Evolutionary conservation across 30 jellyfish, hydroid and myxozoan species (phyloP).

Genomic region (Hydractinia symbiolongicarpus): DNA sequence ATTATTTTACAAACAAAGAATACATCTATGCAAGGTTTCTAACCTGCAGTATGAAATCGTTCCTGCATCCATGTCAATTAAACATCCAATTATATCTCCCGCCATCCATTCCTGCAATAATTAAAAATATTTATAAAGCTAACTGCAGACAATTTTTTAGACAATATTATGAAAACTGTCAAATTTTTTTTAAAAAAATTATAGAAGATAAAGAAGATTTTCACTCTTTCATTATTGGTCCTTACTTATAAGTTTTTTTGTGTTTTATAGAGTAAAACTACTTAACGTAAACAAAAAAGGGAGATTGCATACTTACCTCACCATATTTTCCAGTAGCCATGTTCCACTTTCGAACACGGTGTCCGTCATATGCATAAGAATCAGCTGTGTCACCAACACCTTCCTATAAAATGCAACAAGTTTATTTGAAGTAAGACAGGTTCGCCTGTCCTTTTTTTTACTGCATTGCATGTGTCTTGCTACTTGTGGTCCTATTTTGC

Average conservation of each 20-base stretch:
- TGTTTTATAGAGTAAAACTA: background rate
- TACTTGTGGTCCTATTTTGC: too few species aligned
- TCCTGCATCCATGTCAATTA: constrained; percentile 91
- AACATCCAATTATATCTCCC: constrained; percentile 91
- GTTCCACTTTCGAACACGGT: constrained; percentile 98
- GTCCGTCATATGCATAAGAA: constrained; percentile 99
- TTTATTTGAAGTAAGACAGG: background rate
- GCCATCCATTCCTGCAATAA: constrained; percentile 95
- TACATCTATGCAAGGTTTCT: background rate
- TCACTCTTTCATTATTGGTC: too few species aligned
- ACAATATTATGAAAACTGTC: background rate
- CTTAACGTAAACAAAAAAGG: background rate
- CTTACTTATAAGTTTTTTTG: background rate
- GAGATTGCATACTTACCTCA: constrained; percentile 50
- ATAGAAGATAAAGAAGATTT: background rate
- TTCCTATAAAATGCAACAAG: constrained; percentile 43
- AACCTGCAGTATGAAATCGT: constrained; percentile 80
- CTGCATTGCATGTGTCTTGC: too few species aligned
- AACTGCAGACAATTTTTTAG: background rate
- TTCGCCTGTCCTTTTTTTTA: too few species aligned
- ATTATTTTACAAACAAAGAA: background rate
- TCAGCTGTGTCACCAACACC: constrained; percentile 99
- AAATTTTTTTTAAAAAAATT: background rate
- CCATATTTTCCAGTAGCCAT: constrained; percentile 99
- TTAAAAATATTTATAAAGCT: background rate